Evolutionary conservation across 2,888 invertebrate species (phyloP).

Genomic region (Leptarthrus brevirostris): DNA sequence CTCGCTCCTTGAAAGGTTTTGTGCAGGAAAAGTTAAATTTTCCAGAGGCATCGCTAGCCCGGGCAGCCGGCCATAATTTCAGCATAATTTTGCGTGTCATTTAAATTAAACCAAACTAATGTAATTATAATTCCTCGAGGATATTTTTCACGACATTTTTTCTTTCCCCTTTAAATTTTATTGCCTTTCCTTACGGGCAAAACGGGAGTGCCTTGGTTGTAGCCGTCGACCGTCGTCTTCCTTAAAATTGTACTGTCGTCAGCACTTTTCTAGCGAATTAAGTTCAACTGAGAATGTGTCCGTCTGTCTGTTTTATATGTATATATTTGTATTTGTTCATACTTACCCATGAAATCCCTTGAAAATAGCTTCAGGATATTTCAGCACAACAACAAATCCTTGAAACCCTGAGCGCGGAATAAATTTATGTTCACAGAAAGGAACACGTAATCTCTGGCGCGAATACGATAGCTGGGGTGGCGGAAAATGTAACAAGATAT

Average conservation of each 20-base stretch:
- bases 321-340: slow-evolving; percentile 29
- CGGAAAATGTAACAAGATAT: slow-evolving; percentile 37
- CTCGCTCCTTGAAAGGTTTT: not conserved
- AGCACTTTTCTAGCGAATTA: slow-evolving; percentile 42
- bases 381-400: slow-evolving; percentile 40
- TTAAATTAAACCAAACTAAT: slow-evolving; percentile 51
- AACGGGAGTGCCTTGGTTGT: not conserved
- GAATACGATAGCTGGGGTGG: slow-evolving; percentile 36
- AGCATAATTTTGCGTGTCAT: slow-evolving; percentile 51
- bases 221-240: slow-evolving; percentile 16
- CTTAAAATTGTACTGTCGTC: slow-evolving; percentile 43
- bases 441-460: slow-evolving; percentile 41
- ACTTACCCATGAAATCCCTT: slow-evolving; percentile 32
- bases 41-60: not conserved
- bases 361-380: slow-evolving; percentile 37
- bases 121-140: slow-evolving; percentile 51
- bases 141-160: slow-evolving; percentile 47
- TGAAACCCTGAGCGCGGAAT: slow-evolving; percentile 18
- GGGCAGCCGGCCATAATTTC: not conserved
- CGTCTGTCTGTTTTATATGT: slow-evolving; percentile 16
- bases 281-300: slow-evolving; percentile 32
- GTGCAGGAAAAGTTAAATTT: slow-evolving; percentile 27
- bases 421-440: slow-evolving; percentile 36
- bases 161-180: slow-evolving; percentile 43
- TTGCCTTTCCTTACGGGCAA: not conserved